These are phyloP conservation scores for Petrocephalus microphthalmus DNA, from an alignment of 2,113 vertebrate genomes.

Conservation along the genomic window DNA sequence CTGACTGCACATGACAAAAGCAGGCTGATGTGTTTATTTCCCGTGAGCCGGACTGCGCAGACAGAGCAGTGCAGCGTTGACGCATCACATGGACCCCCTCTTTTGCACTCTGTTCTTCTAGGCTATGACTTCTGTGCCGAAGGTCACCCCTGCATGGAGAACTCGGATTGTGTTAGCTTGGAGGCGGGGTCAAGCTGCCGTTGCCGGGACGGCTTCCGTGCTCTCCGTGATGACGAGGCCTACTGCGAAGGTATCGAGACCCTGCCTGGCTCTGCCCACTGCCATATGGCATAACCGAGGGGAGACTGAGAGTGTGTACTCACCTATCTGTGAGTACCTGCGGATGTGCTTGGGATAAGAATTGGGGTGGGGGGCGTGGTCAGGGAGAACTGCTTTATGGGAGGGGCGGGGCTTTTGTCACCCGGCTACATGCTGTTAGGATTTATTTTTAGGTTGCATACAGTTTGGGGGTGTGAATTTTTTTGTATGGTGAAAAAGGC, in stretches of 20 bases:
- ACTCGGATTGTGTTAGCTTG: constrained; percentile 75
- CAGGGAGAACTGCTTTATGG: neutral
- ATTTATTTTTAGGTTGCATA: neutral
- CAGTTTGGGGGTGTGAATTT: neutral
- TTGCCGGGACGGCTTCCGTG: constrained; percentile 71
- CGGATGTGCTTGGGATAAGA: neutral
- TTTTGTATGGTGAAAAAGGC: neutral
- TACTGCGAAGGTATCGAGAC: constrained; percentile 76
- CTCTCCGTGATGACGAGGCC: constrained; percentile 75
- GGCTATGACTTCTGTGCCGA: constrained; percentile 80
- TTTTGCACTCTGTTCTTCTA: constrained; percentile 25
- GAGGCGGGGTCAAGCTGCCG: constrained; percentile 72
- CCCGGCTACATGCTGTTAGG: neutral
- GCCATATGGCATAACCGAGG: neutral
- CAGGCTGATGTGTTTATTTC: neutral
- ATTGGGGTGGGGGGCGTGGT: neutral
- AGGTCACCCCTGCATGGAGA: constrained; percentile 72
- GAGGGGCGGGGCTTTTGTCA: neutral
- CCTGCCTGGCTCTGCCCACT: neutral
- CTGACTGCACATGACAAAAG: neutral
- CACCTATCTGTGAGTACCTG: no score
- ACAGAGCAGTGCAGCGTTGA: neutral
- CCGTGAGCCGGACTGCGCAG: neutral
- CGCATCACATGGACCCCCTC: neutral
- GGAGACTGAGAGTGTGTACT: neutral